Evolutionary conservation across 2,797 vertebrate genomes (phyloP), one percentile per base, ranked within the genome.

Genomic region (Mastacembelus armatus): DNA sequence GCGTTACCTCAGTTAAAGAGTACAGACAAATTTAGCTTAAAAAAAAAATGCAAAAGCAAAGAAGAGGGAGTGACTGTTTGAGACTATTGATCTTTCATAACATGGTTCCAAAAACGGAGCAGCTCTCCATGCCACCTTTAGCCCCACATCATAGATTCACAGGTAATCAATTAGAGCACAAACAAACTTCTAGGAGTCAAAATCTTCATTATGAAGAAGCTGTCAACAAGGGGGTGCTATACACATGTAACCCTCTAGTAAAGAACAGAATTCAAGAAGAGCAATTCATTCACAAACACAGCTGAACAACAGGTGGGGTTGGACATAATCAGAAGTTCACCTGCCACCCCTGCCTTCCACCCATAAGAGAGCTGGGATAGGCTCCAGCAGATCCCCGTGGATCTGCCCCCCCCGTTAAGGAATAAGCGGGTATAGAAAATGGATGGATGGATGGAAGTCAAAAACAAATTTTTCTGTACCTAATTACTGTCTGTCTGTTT

Each of bases 81-180:
- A 66, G 55, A 52, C 54, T 14, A 32, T 68, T 75, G 71, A 83
- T 78, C 80, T 88, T 92, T 86, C 63, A 85, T 77, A 83, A 86
- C 56, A n/a, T 27, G 29, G 35, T n/a, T 48, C 16, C 51, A 74
- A 74, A 83, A 71, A 66, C 21, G 12, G 66, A 78, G 54, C 60
- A 60, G 64, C 55, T 66, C 64, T 76, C 51, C 35, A 14, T 63
- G 64, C 61, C 71, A 72, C 66, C 55, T 52, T 74, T 65, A 85
- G 69, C 52, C 75, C 76, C 56, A 76, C 49, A 79, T 68, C 57
- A 44, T 30, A 2, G 63, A 78, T 65, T 68, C 71, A 80, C 52
- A 76, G 83, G 68, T 78, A n/a, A 78, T 84, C 67, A 79, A 85
- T 77, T 74, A 52, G 30, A 67, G 47, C 26, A 49, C 73, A 66